Percentiles rank a stretch among this genome's conserved stretches.
Evolutionary conservation across 2,113 vertebrate genomes (phyloP).

Genomic region (Puma concolor): DNA sequence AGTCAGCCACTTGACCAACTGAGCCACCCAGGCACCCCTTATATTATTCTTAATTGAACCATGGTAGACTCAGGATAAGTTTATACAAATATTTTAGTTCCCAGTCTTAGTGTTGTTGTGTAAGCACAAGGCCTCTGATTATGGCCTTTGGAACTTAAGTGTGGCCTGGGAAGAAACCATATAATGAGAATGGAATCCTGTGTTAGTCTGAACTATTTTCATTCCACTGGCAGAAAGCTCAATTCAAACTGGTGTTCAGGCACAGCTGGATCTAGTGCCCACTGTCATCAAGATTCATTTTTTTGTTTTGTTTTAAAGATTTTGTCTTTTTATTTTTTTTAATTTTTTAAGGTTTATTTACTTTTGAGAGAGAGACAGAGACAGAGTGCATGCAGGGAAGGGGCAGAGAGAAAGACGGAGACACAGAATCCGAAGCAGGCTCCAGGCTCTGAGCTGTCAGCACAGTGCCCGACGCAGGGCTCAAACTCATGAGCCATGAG

Average conservation of each 20-base stretch:
- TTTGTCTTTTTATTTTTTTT: not conserved
- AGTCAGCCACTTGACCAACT: no score
- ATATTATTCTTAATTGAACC: not conserved
- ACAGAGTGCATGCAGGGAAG: no score
- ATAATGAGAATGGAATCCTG: not conserved
- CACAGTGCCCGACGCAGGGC: rapidly evolving
- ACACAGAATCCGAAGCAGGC: no score
- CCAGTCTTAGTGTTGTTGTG: not conserved
- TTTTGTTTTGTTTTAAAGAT: not conserved
- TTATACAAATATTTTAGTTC: constrained; percentile 15
- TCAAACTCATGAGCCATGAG: no score
- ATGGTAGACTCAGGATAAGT: not conserved
- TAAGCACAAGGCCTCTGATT: not conserved
- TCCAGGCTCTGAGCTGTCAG: no score
- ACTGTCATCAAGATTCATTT: not conserved
- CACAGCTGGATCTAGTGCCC: not conserved
- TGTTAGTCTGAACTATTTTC: not conserved
- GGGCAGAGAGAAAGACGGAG: no score
- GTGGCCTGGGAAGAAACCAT: not conserved
- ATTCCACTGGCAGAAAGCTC: not conserved
- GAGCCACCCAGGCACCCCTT: no score
- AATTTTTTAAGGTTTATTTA: no score
- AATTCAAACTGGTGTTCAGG: not conserved
- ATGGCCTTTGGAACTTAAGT: not conserved
- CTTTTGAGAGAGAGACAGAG: no score